Percentiles rank a stretch among this genome's conserved stretches.
These are phyloP conservation scores for Lagopus leucura DNA, from an alignment of 2,113 vertebrate genomes.

Conservation along the genomic window DNA sequence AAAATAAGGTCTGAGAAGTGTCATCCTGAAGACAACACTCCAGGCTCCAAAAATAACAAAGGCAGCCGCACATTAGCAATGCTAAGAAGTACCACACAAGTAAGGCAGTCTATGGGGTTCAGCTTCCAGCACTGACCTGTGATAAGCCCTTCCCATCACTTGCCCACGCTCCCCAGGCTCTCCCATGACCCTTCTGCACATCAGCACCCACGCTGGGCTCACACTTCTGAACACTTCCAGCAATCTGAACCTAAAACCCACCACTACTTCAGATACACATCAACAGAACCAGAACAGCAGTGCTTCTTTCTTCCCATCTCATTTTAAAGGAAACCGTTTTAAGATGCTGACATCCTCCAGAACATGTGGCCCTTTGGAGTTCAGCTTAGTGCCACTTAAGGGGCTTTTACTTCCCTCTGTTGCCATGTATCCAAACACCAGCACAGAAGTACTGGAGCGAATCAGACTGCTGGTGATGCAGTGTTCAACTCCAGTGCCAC, in stretches of 20 bases:
- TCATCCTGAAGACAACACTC: not conserved
- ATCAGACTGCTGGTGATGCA: conserved; percentile 50
- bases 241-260: not conserved
- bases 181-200: not conserved
- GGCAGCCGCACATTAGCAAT: not conserved
- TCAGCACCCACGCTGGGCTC: not conserved
- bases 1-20: not conserved
- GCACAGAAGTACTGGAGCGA: conserved; percentile 10
- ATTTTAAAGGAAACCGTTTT: not conserved
- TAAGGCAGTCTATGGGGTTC: not conserved
- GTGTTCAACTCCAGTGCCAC: conserved; percentile 29
- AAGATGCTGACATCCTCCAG: not conserved
- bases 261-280: not conserved
- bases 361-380: not conserved
- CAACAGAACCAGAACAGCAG: not conserved
- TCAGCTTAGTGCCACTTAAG: not conserved
- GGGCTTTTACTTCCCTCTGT: not conserved
- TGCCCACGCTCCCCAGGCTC: not conserved
- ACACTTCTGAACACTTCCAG: not conserved
- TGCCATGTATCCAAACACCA: not conserved
- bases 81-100: not conserved
- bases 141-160: not conserved
- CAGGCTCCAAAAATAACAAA: not conserved
- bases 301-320: not conserved
- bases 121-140: not conserved